Conservation (phyloP, 2,888 invertebrate genomes). For the Pseudococcus longispinus region DNA sequence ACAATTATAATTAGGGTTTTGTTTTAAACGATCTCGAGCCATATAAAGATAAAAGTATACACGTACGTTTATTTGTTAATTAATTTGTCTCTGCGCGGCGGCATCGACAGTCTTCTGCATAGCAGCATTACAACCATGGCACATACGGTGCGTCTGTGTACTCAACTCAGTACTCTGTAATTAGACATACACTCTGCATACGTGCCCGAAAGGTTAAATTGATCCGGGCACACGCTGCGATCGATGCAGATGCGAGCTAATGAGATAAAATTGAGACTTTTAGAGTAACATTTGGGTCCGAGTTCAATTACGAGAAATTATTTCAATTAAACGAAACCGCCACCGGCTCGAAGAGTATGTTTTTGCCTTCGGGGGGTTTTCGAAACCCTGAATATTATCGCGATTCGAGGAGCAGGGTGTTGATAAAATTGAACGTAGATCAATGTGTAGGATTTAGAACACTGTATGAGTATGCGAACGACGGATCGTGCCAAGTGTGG, state of each 20-base stretch:
- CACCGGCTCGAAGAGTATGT: not conserved
- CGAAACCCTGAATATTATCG: too few relatives aligned
- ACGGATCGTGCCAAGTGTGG: not conserved
- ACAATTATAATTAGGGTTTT: slow-evolving; percentile 11
- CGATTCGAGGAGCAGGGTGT: not conserved
- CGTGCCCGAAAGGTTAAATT: slow-evolving; percentile 20
- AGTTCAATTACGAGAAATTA: slow-evolving; percentile 53
- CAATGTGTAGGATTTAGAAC: slow-evolving; percentile 1
- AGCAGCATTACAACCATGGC: not conserved
- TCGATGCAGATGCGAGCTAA: slow-evolving; percentile 49
- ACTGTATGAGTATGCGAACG: too few relatives aligned
- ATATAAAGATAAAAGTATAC: not conserved
- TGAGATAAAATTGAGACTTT: slow-evolving; percentile 49
- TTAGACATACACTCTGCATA: not conserved
- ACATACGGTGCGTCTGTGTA: not conserved
- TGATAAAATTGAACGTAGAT: slow-evolving; percentile 14
- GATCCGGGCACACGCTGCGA: not conserved
- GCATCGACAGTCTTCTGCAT: not conserved
- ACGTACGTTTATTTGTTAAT: not conserved
- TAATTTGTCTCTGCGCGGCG: not conserved
- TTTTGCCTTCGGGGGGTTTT: not conserved
- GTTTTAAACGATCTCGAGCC: not conserved
- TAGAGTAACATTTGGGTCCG: slow-evolving; percentile 33
- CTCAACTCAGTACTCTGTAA: slow-evolving; percentile 6
- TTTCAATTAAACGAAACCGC: slow-evolving; percentile 44